phyloP scores from a whole-genome alignment of 2,797 vertebrate species.

The Luscinia megarhynchos region DNA sequence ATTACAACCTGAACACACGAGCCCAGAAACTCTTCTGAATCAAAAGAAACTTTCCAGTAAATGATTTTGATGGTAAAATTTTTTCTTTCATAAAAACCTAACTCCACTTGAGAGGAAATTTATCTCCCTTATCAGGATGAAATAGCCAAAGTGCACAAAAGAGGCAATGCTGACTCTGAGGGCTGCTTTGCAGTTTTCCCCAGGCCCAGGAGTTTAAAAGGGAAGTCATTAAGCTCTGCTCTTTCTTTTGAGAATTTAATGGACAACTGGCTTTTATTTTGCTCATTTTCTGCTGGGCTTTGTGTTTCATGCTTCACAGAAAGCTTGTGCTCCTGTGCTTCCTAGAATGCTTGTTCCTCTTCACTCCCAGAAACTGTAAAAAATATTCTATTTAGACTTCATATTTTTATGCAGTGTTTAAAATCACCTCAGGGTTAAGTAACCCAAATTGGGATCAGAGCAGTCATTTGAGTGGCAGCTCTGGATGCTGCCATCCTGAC shows the following conservation, averaged over 20 bases:
- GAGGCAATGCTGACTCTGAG: neutral
- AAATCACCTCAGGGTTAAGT: neutral
- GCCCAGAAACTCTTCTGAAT: conserved; percentile 4
- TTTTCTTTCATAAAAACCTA: neutral
- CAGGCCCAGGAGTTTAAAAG: neutral
- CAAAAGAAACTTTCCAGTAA: neutral
- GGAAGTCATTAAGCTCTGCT: neutral
- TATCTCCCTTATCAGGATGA: neutral
- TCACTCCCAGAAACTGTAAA: neutral
- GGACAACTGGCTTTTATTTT: neutral
- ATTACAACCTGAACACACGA: neutral
- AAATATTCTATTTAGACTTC: neutral
- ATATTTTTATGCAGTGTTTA: neutral
- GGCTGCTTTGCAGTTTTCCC: neutral
- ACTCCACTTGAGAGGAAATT: neutral
- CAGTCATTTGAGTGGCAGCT: neutral
- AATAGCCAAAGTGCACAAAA: neutral
- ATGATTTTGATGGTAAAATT: neutral
- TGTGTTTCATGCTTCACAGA: neutral
- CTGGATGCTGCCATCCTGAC: neutral
- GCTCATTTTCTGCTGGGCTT: neutral
- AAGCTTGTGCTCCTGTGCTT: neutral
- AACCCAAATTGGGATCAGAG: neutral
- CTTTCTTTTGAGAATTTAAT: neutral
- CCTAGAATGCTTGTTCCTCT: neutral